Percentiles rank a stretch among this genome's conserved stretches.
These are phyloP conservation scores for Cecropterus lyciades DNA, from an alignment of 1,140 invertebrate species.

Conservation along the genomic window DNA sequence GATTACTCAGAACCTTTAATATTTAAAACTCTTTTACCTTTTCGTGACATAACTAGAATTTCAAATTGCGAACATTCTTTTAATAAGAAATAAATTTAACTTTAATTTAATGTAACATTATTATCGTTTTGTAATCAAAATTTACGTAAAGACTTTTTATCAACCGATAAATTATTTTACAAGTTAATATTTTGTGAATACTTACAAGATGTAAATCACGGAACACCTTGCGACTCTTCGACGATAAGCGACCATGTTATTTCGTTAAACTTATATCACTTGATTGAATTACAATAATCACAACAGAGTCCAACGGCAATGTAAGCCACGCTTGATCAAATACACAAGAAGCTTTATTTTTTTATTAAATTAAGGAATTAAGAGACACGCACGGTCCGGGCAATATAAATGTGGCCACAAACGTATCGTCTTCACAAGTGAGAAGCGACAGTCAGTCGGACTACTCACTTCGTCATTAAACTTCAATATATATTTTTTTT, in stretches of 20 bases:
- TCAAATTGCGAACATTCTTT: too few species aligned
- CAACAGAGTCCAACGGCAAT: conserved; percentile 57
- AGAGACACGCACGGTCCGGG: conserved; percentile 69
- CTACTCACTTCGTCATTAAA: conserved; percentile 79
- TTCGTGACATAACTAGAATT: too few species aligned
- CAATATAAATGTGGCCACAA: conserved; percentile 66
- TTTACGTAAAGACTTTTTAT: too few species aligned
- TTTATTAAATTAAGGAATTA: conserved; percentile 84
- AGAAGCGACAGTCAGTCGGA: conserved; percentile 80
- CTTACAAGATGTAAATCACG: neutral
- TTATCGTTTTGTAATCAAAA: too few species aligned
- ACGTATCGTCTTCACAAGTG: conserved; percentile 63
- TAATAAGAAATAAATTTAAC: too few species aligned
- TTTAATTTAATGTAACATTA: too few species aligned
- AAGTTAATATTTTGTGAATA: neutral
- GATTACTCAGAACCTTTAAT: too few species aligned
- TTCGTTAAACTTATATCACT: conserved; percentile 18
- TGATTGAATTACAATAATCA: conserved; percentile 35
- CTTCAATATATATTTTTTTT: conserved; percentile 16
- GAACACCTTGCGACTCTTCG: neutral
- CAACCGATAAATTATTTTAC: too few species aligned
- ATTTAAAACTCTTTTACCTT: too few species aligned
- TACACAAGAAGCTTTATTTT: conserved; percentile 76
- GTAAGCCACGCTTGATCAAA: conserved; percentile 72
- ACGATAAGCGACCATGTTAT: conserved; percentile 5